Conservation (phyloP, 2,797 vertebrate genomes). For the Danio jaintianensis region DNA sequence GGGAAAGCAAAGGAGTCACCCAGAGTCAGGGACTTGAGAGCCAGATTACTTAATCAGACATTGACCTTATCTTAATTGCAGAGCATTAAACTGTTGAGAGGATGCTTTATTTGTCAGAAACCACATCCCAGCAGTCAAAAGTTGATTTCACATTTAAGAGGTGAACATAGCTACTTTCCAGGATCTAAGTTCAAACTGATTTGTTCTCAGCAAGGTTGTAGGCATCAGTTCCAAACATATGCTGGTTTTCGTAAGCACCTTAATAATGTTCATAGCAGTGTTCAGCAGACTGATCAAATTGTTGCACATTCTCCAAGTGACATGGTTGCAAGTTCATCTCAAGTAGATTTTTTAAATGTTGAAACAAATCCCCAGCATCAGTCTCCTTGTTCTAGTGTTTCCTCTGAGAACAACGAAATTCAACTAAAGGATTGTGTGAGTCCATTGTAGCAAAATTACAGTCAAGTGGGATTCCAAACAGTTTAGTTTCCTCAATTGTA, state of each 20-base stretch:
- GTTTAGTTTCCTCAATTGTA: constrained; percentile 56
- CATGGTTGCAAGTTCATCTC: constrained; percentile 50
- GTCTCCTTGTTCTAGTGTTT: constrained; percentile 40
- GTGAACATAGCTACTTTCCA: no score
- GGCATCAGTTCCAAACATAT: constrained; percentile 56
- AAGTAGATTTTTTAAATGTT: constrained; percentile 28
- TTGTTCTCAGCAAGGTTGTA: constrained; percentile 58
- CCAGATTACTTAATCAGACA: no score
- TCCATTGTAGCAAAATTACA: constrained; percentile 57
- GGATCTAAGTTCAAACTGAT: no score
- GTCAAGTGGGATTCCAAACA: constrained; percentile 55
- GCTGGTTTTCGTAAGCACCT: no score
- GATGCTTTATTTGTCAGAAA: no score
- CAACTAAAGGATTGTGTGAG: constrained; percentile 52
- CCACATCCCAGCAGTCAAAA: no score
- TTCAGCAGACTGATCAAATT: constrained; percentile 54
- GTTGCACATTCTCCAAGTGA: constrained; percentile 49
- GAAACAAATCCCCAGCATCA: constrained; percentile 33
- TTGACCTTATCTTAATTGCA: no score
- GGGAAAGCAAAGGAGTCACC: no score
- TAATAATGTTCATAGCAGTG: constrained; percentile 57
- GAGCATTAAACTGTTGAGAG: no score
- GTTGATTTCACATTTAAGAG: no score
- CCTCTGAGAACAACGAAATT: constrained; percentile 39
- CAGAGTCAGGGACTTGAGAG: no score